phyloP scores from a whole-genome alignment of 2,888 invertebrate genomes.

The Perizoma flavofasciatum region DNA sequence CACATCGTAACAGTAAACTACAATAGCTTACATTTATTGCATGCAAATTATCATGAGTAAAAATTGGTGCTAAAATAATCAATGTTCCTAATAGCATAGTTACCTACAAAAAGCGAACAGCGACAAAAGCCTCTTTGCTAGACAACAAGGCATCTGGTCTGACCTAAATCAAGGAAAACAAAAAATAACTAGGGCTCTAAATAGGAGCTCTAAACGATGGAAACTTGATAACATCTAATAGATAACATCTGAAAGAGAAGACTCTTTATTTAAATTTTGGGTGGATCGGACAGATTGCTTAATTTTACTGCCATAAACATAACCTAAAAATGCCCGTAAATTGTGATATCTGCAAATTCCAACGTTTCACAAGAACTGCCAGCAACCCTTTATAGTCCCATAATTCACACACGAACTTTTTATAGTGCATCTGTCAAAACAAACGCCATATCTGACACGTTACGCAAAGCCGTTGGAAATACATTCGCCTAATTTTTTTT shows the following conservation, averaged over 20 bases:
- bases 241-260: no score
- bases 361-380: conserved; percentile 46
- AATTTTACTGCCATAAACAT: conserved; percentile 26
- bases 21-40: conserved; percentile 36
- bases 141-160: no score
- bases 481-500: conserved; percentile 14
- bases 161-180: no score
- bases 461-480: conserved; percentile 46
- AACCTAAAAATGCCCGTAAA: conserved; percentile 26
- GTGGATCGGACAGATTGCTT: conserved; percentile 13
- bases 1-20: conserved; percentile 51
- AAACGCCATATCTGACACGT: conserved; percentile 46
- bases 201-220: no score
- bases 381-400: conserved; percentile 51
- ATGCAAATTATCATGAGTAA: conserved; percentile 40
- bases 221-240: no score
- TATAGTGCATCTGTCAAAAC: conserved; percentile 73
- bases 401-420: conserved; percentile 61
- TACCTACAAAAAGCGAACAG: no score
- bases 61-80: no score
- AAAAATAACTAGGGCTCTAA: no score
- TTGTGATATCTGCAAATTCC: conserved; percentile 48
- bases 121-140: no score
- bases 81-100: no score
- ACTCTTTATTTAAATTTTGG: not conserved